Conservation (phyloP, 2,113 vertebrate species). For the Labeo rohita region DNA sequence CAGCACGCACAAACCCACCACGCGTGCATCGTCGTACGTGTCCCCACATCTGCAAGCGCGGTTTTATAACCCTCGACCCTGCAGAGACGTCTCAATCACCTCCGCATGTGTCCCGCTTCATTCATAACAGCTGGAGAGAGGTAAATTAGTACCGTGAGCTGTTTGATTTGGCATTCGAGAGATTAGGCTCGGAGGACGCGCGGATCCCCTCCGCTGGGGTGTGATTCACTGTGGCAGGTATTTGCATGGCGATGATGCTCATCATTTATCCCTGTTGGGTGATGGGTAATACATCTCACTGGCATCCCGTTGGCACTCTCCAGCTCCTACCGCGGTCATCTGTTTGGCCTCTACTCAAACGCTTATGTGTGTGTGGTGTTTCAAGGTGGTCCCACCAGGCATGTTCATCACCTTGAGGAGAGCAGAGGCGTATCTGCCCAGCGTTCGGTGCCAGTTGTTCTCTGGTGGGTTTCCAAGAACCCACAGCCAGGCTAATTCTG, state of each 20-base stretch:
- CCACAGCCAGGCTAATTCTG: background rate
- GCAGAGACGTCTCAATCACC: slow-evolving; percentile 10
- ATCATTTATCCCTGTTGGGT: slow-evolving; percentile 44
- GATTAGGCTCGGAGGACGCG: slow-evolving; percentile 17
- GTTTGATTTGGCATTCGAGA: slow-evolving; percentile 31
- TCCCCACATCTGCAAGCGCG: background rate
- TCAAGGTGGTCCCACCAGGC: slow-evolving; percentile 51
- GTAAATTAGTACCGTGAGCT: slow-evolving; percentile 38
- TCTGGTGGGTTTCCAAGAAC: slow-evolving; percentile 2
- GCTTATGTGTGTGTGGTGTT: slow-evolving; percentile 8
- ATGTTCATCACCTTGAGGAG: slow-evolving; percentile 53
- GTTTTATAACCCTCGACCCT: background rate
- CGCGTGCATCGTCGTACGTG: background rate
- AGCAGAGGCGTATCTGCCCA: background rate
- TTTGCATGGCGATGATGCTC: slow-evolving; percentile 44
- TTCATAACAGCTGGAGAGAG: slow-evolving; percentile 35
- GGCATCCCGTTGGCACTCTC: slow-evolving; percentile 9
- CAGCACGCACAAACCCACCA: background rate
- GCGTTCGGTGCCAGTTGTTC: background rate
- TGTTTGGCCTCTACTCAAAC: background rate
- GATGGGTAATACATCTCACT: slow-evolving; percentile 45
- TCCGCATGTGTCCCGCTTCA: background rate
- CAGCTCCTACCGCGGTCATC: slow-evolving; percentile 18
- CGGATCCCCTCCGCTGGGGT: background rate
- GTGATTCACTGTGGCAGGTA: slow-evolving; percentile 46